Evolutionary conservation across 2,113 vertebrate genomes (phyloP).

Genomic region (Ascaphus truei): DNA sequence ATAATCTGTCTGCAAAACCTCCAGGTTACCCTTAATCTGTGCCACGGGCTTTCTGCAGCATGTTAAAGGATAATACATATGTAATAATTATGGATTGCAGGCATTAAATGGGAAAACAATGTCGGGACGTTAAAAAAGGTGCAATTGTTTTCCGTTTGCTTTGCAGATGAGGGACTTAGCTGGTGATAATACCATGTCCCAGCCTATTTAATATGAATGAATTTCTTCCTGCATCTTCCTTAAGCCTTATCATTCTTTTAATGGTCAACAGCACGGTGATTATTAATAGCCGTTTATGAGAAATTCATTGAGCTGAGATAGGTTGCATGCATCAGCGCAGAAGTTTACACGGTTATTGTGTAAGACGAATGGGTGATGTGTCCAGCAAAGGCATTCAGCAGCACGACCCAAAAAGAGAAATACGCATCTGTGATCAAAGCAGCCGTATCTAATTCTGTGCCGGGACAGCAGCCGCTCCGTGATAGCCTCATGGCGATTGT

Average conservation of each 20-base stretch:
- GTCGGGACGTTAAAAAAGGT: not conserved
- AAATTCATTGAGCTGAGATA: conserved; percentile 21
- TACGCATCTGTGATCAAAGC: not conserved
- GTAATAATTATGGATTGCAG: not conserved
- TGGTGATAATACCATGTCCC: not conserved
- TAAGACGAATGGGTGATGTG: conserved; percentile 1
- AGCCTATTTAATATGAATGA: not conserved
- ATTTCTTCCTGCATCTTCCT: not conserved
- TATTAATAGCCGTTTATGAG: conserved; percentile 11
- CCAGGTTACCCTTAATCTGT: too few species aligned
- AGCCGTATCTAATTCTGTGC: not conserved
- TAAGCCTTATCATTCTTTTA: not conserved
- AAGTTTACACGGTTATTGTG: not conserved
- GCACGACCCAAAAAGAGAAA: conserved; percentile 16
- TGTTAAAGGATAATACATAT: too few species aligned
- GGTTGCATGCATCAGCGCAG: conserved; percentile 1
- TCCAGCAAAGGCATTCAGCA: conserved; percentile 21
- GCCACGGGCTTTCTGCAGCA: too few species aligned
- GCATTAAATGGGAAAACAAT: not conserved
- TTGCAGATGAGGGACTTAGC: not conserved
- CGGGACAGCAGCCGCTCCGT: not conserved
- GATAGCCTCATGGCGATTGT: conserved; percentile 12
- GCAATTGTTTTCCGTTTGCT: not conserved
- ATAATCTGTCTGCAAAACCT: not conserved
- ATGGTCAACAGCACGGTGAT: not conserved